phyloP scores from a whole-genome alignment of 2,113 vertebrate genomes.

The Pangasianodon gigas region DNA sequence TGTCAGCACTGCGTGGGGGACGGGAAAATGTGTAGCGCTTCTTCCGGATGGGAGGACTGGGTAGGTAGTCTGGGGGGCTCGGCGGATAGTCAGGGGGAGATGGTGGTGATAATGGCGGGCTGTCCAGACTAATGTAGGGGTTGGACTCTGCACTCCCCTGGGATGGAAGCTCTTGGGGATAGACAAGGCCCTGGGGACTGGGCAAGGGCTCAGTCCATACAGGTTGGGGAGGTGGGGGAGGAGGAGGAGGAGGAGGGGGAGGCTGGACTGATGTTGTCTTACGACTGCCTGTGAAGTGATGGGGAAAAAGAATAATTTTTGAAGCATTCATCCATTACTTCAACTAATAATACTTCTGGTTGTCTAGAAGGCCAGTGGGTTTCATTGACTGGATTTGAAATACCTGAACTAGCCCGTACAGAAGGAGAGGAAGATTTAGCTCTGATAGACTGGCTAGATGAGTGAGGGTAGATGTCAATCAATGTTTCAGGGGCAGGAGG shows the following conservation, averaged over 20 bases:
- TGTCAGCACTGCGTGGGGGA: constrained; percentile 83
- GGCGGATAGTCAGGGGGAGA: constrained; percentile 70
- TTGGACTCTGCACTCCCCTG: constrained; percentile 92
- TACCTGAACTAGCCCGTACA: constrained; percentile 71
- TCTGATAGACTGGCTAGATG: constrained; percentile 67
- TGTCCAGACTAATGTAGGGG: constrained; percentile 94
- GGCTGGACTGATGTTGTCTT: constrained; percentile 59
- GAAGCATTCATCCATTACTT: constrained; percentile 5
- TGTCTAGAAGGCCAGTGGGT: background rate
- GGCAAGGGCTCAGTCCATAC: constrained; percentile 80
- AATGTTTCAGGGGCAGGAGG: constrained; percentile 77
- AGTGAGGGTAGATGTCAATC: constrained; percentile 70
- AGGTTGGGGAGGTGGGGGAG: constrained; percentile 42
- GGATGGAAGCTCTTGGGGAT: constrained; percentile 78
- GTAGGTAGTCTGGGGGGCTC: constrained; percentile 71
- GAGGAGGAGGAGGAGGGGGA: constrained; percentile 41
- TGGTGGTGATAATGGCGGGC: constrained; percentile 84
- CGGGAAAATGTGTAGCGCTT: constrained; percentile 92
- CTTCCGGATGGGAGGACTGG: constrained; percentile 68
- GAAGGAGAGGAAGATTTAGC: constrained; percentile 66
- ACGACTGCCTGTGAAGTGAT: constrained; percentile 72
- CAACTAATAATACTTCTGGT: background rate
- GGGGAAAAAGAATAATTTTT: background rate
- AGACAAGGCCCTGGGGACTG: constrained; percentile 75
- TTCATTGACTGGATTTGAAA: background rate